A percentile compares a stretch with the other conserved stretches of the same genome.
Conservation (phyloP, 1,140 invertebrate species). For the Drosophila aff. region DNA sequence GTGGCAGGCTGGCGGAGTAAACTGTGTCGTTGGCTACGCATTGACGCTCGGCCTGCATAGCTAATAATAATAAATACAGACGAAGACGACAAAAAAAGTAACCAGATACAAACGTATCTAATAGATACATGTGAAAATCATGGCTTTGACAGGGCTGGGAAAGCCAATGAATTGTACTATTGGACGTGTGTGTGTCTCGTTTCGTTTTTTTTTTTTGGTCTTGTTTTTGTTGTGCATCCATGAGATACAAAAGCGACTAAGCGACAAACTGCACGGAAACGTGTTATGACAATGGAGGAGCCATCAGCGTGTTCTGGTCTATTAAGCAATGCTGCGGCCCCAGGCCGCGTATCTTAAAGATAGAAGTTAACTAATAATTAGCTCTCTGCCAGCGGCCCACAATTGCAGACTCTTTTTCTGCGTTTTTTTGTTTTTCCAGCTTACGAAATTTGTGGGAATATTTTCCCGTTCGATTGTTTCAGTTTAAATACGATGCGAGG, state of each 20-base stretch:
- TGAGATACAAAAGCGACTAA: slow-evolving; percentile 59
- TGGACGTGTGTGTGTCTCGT: slow-evolving; percentile 28
- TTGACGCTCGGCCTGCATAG: slow-evolving; percentile 54
- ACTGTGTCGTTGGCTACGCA: slow-evolving; percentile 82
- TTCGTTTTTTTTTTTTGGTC: neutral
- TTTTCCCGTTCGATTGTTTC: slow-evolving; percentile 76
- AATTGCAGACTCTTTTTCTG: slow-evolving; percentile 58
- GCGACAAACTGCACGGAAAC: slow-evolving; percentile 57
- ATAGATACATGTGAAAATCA: slow-evolving; percentile 83
- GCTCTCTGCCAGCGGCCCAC: slow-evolving; percentile 55
- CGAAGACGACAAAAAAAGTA: neutral
- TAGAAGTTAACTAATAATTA: slow-evolving; percentile 84
- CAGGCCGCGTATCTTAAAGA: slow-evolving; percentile 73
- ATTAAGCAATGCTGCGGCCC: slow-evolving; percentile 75
- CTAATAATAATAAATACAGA: slow-evolving; percentile 15
- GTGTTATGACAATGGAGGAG: slow-evolving; percentile 78
- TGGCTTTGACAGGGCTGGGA: slow-evolving; percentile 71
- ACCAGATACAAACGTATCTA: slow-evolving; percentile 78
- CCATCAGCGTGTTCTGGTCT: slow-evolving; percentile 69
- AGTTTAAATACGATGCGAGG: slow-evolving; percentile 22
- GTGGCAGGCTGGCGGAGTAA: slow-evolving; percentile 46
- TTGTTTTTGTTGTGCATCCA: slow-evolving; percentile 49
- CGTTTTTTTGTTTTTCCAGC: slow-evolving; percentile 5
- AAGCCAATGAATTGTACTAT: slow-evolving; percentile 81
- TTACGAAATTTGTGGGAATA: slow-evolving; percentile 80